Evolutionary conservation across 2,888 invertebrate genomes (phyloP).

Genomic region (Tupiocoris notatus): DNA sequence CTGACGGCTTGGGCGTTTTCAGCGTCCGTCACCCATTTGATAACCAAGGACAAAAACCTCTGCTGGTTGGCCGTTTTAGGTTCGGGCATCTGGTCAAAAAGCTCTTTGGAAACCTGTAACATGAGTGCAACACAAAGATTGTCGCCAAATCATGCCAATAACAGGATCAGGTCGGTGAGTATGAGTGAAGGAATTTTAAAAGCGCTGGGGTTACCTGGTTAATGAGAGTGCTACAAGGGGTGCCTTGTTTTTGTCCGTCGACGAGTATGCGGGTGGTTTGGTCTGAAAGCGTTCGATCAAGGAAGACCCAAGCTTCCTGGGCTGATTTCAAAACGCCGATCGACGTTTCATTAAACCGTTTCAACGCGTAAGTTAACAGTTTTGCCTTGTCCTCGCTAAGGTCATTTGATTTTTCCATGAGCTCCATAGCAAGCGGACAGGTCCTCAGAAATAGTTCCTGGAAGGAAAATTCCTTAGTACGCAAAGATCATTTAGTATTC

Average conservation of each 20-base stretch:
- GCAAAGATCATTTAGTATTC: not conserved
- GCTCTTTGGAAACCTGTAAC: slow-evolving; percentile 49
- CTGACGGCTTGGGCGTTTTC: slow-evolving; percentile 63
- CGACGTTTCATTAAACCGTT: slow-evolving; percentile 57
- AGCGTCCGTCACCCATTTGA: slow-evolving; percentile 51
- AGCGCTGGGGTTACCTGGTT: too few relatives aligned
- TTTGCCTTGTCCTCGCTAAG: slow-evolving; percentile 18
- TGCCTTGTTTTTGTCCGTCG: slow-evolving; percentile 50
- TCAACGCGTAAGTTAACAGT: slow-evolving; percentile 54
- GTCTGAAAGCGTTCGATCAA: slow-evolving; percentile 46
- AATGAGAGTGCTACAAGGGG: slow-evolving; percentile 58
- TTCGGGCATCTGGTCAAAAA: slow-evolving; percentile 48
- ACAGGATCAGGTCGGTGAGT: too few relatives aligned
- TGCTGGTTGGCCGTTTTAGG: slow-evolving; percentile 42
- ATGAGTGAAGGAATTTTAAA: not conserved
- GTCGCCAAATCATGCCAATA: too few relatives aligned
- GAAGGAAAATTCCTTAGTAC: slow-evolving; percentile 2
- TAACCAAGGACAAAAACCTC: slow-evolving; percentile 47
- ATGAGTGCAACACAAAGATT: too few relatives aligned
- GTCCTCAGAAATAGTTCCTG: slow-evolving; percentile 47
- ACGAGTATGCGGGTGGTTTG: slow-evolving; percentile 34
- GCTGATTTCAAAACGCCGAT: slow-evolving; percentile 21
- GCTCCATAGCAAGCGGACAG: slow-evolving; percentile 46
- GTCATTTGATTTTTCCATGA: slow-evolving; percentile 36
- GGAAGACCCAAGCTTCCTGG: slow-evolving; percentile 46